Evolutionary conservation across 2,797 vertebrate species (phyloP), one percentile per base, ranked within the genome.

Genomic region (Microctenopoma steveboyesi): DNA sequence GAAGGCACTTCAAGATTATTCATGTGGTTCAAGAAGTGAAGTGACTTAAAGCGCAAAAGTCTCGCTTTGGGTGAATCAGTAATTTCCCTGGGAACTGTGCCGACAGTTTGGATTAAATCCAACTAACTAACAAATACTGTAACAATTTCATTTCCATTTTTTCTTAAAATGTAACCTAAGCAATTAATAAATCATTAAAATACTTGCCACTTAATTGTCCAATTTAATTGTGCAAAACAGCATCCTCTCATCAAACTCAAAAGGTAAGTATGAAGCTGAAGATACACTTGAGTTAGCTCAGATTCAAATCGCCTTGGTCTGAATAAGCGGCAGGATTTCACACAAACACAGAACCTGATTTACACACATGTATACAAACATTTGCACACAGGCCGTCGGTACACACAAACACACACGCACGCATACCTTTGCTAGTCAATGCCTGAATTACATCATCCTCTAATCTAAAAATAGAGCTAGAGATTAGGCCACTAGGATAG

Each of bases 401-500:
- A 62, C 48, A 51, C 3, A 42, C 64, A 51, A 11, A 51, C 2
- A 47, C 64, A 56, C 14, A 22, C 49, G 28, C 49, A 61, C 49
- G n/a, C 61, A 76, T 43, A 72, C 69, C 68, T 71, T 51, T 65
- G 65, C 52, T 49, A 75, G 73, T 63, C 57, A 70, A 45, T 63
- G 58, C 48, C 27, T 48, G 74, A 13, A 86, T 87, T 81, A 85
- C 77, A 74, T 92, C 78, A 88, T 73, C 51, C 63, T 72, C 59
- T 50, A 5, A 66, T 78, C 78, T 90, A 89, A 88, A 91, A 88
- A 87, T 82, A 90, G 83, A 83, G 14, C 50, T 48, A 51, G 51
- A 72, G 80, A 90, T 89, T 81, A 87, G 74, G 74, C 76, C 80
- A 88, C 52, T 67, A 8, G 78, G 83, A 76, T 71, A 69, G 74